phyloP scores from a whole-genome alignment of 2,797 vertebrate species.

The Tragopan temminckii region DNA sequence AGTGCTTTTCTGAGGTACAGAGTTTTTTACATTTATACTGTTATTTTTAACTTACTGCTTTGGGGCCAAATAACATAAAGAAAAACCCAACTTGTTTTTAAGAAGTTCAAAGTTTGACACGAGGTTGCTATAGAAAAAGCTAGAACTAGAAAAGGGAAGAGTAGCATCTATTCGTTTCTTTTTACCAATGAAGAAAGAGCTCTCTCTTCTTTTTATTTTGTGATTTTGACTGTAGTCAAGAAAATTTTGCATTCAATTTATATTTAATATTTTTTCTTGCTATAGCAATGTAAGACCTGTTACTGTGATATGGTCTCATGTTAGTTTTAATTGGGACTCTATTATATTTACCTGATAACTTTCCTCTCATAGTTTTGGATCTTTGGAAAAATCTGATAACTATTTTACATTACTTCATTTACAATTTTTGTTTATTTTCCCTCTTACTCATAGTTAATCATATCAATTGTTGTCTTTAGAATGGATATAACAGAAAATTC shows the following conservation, averaged over 20 bases:
- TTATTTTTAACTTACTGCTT: not conserved
- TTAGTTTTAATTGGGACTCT: constrained; percentile 77
- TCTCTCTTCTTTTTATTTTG: constrained; percentile 58
- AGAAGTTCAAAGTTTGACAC: not conserved
- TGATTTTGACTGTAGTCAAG: not conserved
- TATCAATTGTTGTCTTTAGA: constrained; percentile 67
- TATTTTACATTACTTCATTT: constrained; percentile 81
- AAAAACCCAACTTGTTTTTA: not conserved
- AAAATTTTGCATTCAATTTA: constrained; percentile 30
- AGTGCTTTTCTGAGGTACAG: constrained; percentile 21
- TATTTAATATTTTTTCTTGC: constrained; percentile 5
- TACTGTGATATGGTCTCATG: constrained; percentile 23
- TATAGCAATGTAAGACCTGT: not conserved
- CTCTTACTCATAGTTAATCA: constrained; percentile 78
- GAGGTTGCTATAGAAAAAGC: constrained; percentile 25
- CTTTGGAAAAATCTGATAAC: constrained; percentile 74
- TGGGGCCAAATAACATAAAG: not conserved
- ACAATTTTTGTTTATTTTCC: constrained; percentile 63
- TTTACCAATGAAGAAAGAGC: constrained; percentile 61
- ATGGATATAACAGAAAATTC: constrained; percentile 24
- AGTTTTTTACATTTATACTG: constrained; percentile 18
- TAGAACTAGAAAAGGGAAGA: constrained; percentile 1
- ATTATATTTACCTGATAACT: constrained; percentile 78
- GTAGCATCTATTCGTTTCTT: constrained; percentile 2
- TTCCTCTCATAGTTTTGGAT: constrained; percentile 73